phyloP scores from a whole-genome alignment of 2,113 vertebrate species.

The Benitochromis conjunctus region DNA sequence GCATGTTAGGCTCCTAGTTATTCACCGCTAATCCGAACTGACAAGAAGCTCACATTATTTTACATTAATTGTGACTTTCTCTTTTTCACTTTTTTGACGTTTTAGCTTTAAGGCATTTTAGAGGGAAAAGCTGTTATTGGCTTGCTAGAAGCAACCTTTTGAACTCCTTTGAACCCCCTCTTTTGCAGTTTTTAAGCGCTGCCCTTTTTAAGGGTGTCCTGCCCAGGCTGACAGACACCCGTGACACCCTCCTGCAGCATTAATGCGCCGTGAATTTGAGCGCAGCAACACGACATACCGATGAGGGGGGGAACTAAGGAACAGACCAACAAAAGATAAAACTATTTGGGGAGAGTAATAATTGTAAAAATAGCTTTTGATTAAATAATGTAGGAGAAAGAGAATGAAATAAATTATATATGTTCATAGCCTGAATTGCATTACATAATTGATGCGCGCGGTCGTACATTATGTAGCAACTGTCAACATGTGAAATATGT shows the following conservation, averaged over 20 bases:
- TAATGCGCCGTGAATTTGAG: conserved; percentile 6
- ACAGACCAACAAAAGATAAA: conserved; percentile 57
- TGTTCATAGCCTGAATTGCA: conserved; percentile 70
- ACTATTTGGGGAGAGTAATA: conserved; percentile 56
- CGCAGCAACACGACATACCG: conserved; percentile 9
- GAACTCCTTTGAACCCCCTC: background rate
- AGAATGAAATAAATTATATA: conserved; percentile 73
- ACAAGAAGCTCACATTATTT: background rate
- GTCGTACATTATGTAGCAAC: conserved; percentile 71
- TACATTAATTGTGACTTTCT: background rate
- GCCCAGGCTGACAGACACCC: conserved; percentile 15
- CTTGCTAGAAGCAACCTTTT: background rate
- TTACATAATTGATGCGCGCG: conserved; percentile 71
- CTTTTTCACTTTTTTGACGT: background rate
- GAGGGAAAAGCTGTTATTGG: background rate
- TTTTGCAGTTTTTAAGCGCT: conserved; percentile 11
- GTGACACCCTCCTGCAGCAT: conserved; percentile 20
- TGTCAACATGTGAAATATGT: conserved; percentile 73
- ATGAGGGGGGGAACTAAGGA: conserved; percentile 10
- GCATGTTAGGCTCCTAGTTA: background rate
- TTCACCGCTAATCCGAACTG: background rate
- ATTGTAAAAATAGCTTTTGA: conserved; percentile 63
- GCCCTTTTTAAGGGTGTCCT: conserved; percentile 1
- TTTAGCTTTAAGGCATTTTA: background rate
- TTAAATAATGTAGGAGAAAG: conserved; percentile 68